Conservation (phyloP, 2,113 vertebrate genomes). For the Okapia johnstoni region DNA sequence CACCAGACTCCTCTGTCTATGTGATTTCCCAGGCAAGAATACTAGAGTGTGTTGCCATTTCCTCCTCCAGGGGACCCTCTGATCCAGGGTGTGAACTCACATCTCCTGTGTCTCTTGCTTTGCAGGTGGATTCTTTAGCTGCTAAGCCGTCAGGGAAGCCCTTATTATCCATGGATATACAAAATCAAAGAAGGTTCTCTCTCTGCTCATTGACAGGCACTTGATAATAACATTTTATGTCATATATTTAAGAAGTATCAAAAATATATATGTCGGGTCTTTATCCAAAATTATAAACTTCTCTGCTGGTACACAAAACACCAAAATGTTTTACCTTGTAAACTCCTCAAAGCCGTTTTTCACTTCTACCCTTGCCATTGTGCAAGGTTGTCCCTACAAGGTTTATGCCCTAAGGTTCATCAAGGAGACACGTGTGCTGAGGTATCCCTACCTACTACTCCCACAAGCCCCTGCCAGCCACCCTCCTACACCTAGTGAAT, state of each 20-base stretch:
- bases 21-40: background rate
- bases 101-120: background rate
- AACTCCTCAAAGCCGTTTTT: background rate
- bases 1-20: background rate
- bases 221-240: background rate
- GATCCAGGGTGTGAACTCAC: background rate
- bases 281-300: background rate
- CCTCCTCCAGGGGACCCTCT: background rate
- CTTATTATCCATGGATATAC: background rate
- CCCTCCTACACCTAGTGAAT: background rate
- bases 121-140: background rate
- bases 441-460: too few species aligned
- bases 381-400: background rate
- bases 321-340: background rate
- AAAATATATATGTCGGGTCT: background rate
- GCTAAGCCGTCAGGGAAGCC: background rate
- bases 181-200: background rate
- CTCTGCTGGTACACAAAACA: background rate
- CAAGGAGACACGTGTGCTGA: background rate
- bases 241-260: background rate
- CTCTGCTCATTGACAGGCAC: background rate
- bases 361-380: background rate
- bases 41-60: background rate
- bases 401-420: background rate
- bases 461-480: background rate